Conservation (phyloP, 1,140 invertebrate species). For the Venustaconcha ellipsiformis region DNA sequence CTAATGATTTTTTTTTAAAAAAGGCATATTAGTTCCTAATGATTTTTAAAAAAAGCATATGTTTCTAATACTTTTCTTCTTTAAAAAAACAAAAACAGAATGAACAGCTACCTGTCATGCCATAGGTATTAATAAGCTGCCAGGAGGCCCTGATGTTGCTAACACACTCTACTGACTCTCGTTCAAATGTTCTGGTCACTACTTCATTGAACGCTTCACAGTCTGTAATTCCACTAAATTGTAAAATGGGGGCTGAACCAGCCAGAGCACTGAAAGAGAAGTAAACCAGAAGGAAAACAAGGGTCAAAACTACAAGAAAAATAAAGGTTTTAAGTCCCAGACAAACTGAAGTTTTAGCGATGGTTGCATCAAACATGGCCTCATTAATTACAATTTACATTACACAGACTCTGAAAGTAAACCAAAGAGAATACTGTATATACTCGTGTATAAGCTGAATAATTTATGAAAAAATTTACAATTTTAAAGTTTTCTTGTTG, state of each 20-base stretch:
- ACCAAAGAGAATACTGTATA: too few species aligned
- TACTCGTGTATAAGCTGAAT: too few species aligned
- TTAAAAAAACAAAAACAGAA: too few species aligned
- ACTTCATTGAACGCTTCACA: conserved; percentile 86
- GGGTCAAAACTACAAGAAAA: neutral
- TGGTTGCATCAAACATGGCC: neutral
- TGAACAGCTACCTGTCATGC: conserved; percentile 57
- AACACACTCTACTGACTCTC: conserved; percentile 76
- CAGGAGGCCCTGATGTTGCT: conserved; percentile 84
- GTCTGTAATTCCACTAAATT: conserved; percentile 84
- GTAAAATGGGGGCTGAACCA: conserved; percentile 93
- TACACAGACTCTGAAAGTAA: too few species aligned
- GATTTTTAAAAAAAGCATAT: too few species aligned
- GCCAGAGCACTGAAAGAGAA: conserved; percentile 82
- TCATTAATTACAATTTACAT: neutral
- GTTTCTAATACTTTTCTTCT: too few species aligned
- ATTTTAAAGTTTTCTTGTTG: too few species aligned
- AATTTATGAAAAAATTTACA: too few species aligned
- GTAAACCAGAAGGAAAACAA: neutral
- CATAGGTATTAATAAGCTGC: conserved; percentile 77
- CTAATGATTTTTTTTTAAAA: too few species aligned
- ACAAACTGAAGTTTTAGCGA: too few species aligned
- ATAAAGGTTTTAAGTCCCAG: neutral
- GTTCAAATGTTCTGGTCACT: conserved; percentile 81
- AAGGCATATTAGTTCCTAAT: too few species aligned